Evolutionary conservation across 2,888 invertebrate species (phyloP).

Genomic region (Stratiomys singularior): DNA sequence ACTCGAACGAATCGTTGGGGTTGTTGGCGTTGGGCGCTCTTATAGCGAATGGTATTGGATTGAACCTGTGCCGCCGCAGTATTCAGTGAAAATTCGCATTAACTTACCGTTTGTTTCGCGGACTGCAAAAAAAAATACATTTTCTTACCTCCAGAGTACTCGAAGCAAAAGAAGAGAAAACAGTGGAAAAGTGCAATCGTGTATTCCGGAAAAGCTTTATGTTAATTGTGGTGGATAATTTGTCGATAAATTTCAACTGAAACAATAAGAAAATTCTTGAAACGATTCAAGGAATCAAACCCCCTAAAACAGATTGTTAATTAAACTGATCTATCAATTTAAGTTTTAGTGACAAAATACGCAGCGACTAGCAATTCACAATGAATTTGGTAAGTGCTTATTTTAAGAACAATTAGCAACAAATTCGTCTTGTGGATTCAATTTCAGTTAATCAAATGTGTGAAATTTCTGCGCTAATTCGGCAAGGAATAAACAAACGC

Average conservation of each 20-base stretch:
- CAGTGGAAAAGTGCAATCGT: conserved; percentile 31
- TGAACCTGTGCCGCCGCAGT: neutral
- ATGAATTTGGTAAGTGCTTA: conserved; percentile 41
- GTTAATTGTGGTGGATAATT: neutral
- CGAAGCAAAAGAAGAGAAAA: neutral
- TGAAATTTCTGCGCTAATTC: no score
- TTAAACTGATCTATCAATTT: no score
- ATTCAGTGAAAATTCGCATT: conserved; percentile 11
- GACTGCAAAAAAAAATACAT: neutral
- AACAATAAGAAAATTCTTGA: neutral
- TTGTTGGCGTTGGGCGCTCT: neutral
- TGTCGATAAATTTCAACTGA: neutral
- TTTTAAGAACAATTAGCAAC: neutral
- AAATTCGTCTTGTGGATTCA: neutral
- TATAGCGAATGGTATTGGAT: neutral
- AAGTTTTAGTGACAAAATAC: neutral
- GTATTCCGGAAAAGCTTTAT: conserved; percentile 27
- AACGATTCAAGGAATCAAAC: neutral
- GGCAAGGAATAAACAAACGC: no score
- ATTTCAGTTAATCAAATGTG: no score
- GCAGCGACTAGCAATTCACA: conserved; percentile 4
- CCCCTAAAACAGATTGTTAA: no score
- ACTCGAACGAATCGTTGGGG: conserved; percentile 33
- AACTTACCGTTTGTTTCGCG: neutral
- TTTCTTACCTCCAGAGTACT: neutral